Evolutionary conservation across 1,140 invertebrate species (phyloP), one percentile per base, ranked within the genome.

Genomic region (Helicoverpa armigera): DNA sequence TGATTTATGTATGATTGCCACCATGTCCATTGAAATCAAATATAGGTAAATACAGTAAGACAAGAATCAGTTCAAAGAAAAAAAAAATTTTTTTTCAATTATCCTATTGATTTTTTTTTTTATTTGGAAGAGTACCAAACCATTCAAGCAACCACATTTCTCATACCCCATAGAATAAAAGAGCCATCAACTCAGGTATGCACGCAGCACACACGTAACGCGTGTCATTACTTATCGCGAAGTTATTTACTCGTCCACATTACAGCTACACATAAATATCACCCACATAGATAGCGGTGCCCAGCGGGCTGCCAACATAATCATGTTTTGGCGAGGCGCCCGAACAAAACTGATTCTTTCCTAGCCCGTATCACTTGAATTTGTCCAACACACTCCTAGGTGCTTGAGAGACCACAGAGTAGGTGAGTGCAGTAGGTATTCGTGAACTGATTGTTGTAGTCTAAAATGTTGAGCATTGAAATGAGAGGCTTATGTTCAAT

Each of bases 241-340:
- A 18, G n/a, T 73, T 56, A 56, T 58, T 35, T 73, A 73, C 29
- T 12, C 9, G 51, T 35, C 35, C 70, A 58, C 54, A 73, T 56
- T 56, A 56, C 53, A 72, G 54, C 54, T 18, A 43, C 48, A 56
- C 70, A 73, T 72, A 72, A 54, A 73, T 73, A 73, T 70, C 53
- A 9, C 14, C 29, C 18, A 53, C 43, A 58, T 31, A 54, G 14
- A 67, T 29, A 51, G 53, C 48, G 23, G 70, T 50, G 54, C 58
- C 16, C 18, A 35, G 58, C 74, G 11, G 23, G 54, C 29, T 82
- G 81, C 75, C 69, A 78, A 82, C 69, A 69, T 82, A 79, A 82
- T 82, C 76, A 82, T 72, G 76, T 79, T 67, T 79, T 82, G 81
- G 81, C 81, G 4, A 23, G 23, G 13, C 76, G 81, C 81, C 81